These are phyloP conservation scores for Takifugu rubripes DNA, from an alignment of 2,797 vertebrate species.

Conservation along the genomic window DNA sequence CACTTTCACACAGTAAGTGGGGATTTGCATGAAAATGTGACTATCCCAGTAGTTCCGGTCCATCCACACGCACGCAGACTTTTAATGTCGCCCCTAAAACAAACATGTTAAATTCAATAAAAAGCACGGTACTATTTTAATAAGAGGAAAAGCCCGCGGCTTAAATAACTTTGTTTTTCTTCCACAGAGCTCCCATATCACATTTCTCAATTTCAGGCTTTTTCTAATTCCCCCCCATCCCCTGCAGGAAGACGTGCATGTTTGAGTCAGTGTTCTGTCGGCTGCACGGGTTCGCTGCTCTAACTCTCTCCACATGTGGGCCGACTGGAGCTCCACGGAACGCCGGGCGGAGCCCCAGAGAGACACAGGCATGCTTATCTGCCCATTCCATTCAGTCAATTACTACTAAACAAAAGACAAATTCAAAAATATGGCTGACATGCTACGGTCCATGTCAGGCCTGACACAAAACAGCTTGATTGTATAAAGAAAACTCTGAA, in stretches of 20 bases:
- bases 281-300: constrained; percentile 43
- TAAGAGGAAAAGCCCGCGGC: constrained; percentile 75
- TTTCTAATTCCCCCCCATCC: constrained; percentile 69
- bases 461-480: constrained; percentile 52
- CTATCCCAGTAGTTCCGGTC: constrained; percentile 38
- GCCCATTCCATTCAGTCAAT: constrained; percentile 65
- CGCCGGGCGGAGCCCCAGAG: constrained; percentile 51
- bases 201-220: constrained; percentile 74
- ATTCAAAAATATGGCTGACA: constrained; percentile 56
- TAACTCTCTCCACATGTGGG: constrained; percentile 78
- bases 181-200: constrained; percentile 68
- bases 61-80: constrained; percentile 37
- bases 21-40: constrained; percentile 45
- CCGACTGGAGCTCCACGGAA: constrained; percentile 33
- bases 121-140: constrained; percentile 75
- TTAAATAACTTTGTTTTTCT: constrained; percentile 77
- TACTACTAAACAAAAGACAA: constrained; percentile 75
- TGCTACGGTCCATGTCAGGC: constrained; percentile 28
- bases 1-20: constrained; percentile 21
- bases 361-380: constrained; percentile 63
- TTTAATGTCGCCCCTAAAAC: constrained; percentile 57
- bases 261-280: constrained; percentile 58
- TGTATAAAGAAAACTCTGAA: constrained; percentile 46
- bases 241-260: constrained; percentile 71
- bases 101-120: constrained; percentile 82